These are phyloP conservation scores for Trichomycterus rosablanca DNA, from an alignment of 2,113 vertebrate species.

Conservation along the genomic window DNA sequence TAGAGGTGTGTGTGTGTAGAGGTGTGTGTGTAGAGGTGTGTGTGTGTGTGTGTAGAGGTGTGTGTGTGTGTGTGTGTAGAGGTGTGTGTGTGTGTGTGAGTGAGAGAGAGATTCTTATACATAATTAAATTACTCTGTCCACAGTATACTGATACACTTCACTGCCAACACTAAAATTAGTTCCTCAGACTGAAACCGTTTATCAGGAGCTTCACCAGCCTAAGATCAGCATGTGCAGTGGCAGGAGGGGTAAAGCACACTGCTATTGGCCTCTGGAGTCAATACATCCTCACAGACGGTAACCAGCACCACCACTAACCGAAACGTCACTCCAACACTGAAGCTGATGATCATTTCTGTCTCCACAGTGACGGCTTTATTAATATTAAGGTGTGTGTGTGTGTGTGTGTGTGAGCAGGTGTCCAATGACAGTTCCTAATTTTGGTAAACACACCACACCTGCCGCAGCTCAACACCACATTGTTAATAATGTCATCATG, in stretches of 20 bases:
- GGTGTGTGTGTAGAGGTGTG: not conserved
- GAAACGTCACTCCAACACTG: too few species aligned
- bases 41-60: not conserved
- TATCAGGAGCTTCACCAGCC: too few species aligned
- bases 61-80: not conserved
- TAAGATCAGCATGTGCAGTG: too few species aligned
- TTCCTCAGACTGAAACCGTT: too few species aligned
- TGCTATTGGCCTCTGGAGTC: too few species aligned
- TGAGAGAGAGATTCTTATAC: not conserved
- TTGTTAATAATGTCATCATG: not conserved
- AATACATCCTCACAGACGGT: too few species aligned
- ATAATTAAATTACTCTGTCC: too few species aligned
- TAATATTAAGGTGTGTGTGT: not conserved
- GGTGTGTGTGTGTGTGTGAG: not conserved
- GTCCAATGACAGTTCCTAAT: not conserved
- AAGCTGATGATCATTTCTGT: conserved; percentile 1
- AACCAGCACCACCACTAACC: too few species aligned
- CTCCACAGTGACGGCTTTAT: conserved; percentile 1
- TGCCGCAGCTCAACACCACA: not conserved
- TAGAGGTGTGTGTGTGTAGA: too few species aligned
- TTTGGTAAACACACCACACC: not conserved
- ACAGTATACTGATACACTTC: too few species aligned
- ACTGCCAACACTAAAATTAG: too few species aligned
- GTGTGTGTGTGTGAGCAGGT: not conserved
- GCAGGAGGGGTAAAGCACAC: too few species aligned